Evolutionary conservation across 2,797 vertebrate genomes (phyloP).

Genomic region (Ptychobarbus kaznakovi): DNA sequence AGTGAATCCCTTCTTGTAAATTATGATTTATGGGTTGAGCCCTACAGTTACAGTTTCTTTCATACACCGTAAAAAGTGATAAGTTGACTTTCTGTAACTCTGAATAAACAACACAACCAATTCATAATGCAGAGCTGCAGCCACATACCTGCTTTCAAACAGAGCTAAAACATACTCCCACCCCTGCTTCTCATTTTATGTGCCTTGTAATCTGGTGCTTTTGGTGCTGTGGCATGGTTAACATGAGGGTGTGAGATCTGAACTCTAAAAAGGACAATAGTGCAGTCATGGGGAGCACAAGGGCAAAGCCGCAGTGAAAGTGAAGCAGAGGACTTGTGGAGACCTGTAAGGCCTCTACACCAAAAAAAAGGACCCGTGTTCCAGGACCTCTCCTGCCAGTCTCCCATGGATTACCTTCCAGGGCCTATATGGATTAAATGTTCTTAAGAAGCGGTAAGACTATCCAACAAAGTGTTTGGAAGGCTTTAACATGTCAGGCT

Average conservation of each 20-base stretch:
- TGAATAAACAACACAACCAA: slow-evolving; percentile 42
- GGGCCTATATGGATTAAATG: slow-evolving; percentile 57
- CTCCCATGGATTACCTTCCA: slow-evolving; percentile 63
- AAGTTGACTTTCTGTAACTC: background rate
- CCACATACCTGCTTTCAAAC: slow-evolving; percentile 43
- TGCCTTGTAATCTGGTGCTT: slow-evolving; percentile 40
- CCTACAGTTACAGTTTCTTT: background rate
- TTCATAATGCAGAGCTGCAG: slow-evolving; percentile 24
- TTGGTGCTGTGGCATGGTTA: slow-evolving; percentile 29
- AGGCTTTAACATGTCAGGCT: slow-evolving; percentile 60
- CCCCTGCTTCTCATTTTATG: slow-evolving; percentile 13
- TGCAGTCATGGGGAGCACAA: slow-evolving; percentile 32
- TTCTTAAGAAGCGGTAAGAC: slow-evolving; percentile 60
- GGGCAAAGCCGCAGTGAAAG: slow-evolving; percentile 15
- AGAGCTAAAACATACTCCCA: slow-evolving; percentile 33
- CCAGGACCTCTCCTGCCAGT: slow-evolving; percentile 50
- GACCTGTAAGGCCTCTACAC: slow-evolving; percentile 49
- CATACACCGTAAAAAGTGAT: no score
- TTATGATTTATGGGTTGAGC: background rate
- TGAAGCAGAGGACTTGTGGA: slow-evolving; percentile 42
- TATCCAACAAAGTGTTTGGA: slow-evolving; percentile 62
- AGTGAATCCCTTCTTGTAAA: background rate
- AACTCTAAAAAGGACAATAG: slow-evolving; percentile 32
- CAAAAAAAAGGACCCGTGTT: slow-evolving; percentile 48
- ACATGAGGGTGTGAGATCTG: slow-evolving; percentile 55